Evolutionary conservation across 2,797 vertebrate genomes (phyloP).

Genomic region (Ptychobarbus kaznakovi): DNA sequence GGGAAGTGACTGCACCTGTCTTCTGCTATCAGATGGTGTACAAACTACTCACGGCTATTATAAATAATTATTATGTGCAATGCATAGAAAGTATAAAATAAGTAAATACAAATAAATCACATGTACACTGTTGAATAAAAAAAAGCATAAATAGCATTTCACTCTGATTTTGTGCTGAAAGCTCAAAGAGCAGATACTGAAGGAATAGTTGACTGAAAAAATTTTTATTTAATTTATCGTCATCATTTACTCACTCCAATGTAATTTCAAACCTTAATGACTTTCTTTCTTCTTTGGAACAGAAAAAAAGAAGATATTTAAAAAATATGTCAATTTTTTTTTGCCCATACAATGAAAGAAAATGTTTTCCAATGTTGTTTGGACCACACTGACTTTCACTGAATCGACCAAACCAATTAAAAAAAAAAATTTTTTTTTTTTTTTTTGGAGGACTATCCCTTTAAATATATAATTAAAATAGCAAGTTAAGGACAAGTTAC

Average conservation of each 20-base stretch:
- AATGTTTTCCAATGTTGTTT: neutral
- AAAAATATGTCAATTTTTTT: neutral
- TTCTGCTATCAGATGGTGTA: constrained; percentile 37
- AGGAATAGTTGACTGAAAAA: too few relatives aligned
- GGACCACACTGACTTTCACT: neutral
- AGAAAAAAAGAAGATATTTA: neutral
- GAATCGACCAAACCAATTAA: neutral
- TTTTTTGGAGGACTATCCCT: neutral
- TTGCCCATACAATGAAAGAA: neutral
- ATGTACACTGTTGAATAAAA: neutral
- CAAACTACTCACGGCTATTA: neutral
- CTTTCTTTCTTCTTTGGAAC: neutral
- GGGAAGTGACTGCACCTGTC: constrained; percentile 53
- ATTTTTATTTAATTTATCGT: neutral
- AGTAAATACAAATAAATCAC: neutral
- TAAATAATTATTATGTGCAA: constrained; percentile 15
- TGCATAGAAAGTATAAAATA: neutral
- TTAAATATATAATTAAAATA: constrained; percentile 24
- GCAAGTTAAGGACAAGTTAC: constrained; percentile 39
- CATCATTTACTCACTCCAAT: neutral
- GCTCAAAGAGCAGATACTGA: neutral
- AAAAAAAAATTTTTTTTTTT: too few relatives aligned
- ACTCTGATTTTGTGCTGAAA: neutral
- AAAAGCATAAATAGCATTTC: neutral
- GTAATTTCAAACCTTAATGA: neutral